phyloP scores from a whole-genome alignment of 1,140 invertebrate genomes.

The Antheraea pernyi region DNA sequence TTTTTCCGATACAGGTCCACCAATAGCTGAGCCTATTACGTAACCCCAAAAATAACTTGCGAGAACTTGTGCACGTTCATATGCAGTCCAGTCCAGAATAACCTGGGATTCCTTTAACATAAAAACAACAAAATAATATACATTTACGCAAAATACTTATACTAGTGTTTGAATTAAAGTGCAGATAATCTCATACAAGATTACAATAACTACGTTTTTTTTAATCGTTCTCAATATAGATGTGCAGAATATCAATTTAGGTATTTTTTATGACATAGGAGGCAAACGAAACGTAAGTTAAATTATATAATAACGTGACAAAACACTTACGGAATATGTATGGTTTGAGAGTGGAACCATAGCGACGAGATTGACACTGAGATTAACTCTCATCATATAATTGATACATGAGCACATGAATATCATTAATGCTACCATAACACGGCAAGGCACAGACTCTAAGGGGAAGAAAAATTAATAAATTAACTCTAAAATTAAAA shows the following conservation, averaged over 20 bases:
- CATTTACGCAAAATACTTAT: too few relatives aligned
- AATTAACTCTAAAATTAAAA: background rate
- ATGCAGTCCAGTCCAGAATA: slow-evolving; percentile 23
- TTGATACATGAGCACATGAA: slow-evolving; percentile 8
- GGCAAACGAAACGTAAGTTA: background rate
- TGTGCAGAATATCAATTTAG: too few relatives aligned
- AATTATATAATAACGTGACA: background rate
- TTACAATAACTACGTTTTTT: too few relatives aligned
- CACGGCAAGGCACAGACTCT: slow-evolving; percentile 7
- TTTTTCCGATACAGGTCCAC: slow-evolving; percentile 17
- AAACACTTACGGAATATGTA: slow-evolving; percentile 16
- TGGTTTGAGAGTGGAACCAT: slow-evolving; percentile 19
- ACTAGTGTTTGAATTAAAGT: too few relatives aligned
- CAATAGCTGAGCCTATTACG: slow-evolving; percentile 16
- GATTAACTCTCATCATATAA: slow-evolving; percentile 16
- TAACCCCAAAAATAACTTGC: slow-evolving; percentile 27
- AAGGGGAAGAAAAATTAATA: background rate
- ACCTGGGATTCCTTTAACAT: slow-evolving; percentile 17
- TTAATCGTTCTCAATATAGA: too few relatives aligned
- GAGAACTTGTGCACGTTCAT: slow-evolving; percentile 20
- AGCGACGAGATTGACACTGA: slow-evolving; percentile 14
- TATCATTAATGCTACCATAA: slow-evolving; percentile 13
- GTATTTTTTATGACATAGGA: too few relatives aligned
- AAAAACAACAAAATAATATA: background rate
- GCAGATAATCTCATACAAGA: too few relatives aligned